Evolutionary conservation across 2,797 vertebrate genomes (phyloP).

Genomic region (Falco naumanni): DNA sequence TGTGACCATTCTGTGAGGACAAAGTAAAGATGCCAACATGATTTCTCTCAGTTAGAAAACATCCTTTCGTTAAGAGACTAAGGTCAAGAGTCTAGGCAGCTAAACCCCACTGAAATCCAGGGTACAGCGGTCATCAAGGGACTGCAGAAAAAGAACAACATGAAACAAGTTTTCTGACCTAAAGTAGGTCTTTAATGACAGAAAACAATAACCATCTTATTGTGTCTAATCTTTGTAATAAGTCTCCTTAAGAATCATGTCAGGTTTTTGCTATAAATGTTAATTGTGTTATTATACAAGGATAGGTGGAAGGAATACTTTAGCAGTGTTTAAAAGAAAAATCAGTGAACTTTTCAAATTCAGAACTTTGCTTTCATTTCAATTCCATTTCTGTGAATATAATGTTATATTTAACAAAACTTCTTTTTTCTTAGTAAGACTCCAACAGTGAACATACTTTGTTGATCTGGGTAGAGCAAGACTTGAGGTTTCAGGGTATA

Average conservation of each 20-base stretch:
- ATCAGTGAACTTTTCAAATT: background rate
- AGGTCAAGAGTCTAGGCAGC: background rate
- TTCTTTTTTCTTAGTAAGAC: background rate
- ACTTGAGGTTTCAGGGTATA: background rate
- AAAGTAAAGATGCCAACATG: background rate
- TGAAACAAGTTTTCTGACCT: background rate
- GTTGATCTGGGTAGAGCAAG: background rate
- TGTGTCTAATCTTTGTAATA: background rate
- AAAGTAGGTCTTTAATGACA: background rate
- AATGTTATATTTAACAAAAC: rapidly evolving
- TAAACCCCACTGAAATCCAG: background rate
- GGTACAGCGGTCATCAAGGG: background rate
- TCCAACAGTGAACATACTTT: background rate
- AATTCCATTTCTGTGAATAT: background rate
- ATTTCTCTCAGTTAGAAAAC: conserved; percentile 24
- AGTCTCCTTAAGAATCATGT: background rate
- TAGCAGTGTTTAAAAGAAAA: background rate
- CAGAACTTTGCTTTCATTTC: background rate
- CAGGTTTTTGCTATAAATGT: background rate
- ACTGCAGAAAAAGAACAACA: background rate
- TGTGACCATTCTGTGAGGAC: conserved; percentile 5
- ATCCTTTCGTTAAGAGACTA: background rate
- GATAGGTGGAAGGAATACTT: background rate
- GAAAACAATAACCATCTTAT: background rate
- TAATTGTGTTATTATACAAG: background rate